A percentile compares a stretch with the other conserved stretches of the same genome.
These are phyloP conservation scores for Champsocephalus esox DNA, from an alignment of 2,797 vertebrate species.

Conservation along the genomic window DNA sequence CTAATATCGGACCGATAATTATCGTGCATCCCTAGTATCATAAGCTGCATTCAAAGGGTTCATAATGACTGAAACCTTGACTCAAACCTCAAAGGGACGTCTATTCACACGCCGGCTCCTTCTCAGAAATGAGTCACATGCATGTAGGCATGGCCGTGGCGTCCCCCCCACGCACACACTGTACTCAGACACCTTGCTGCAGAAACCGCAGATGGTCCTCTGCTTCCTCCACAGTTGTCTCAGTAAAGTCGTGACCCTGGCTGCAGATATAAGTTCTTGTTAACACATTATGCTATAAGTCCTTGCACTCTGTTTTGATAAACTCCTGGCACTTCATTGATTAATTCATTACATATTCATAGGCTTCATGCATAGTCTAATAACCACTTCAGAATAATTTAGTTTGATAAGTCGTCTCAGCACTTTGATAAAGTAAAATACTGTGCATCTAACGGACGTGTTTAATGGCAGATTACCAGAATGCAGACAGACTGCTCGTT, in stretches of 20 bases:
- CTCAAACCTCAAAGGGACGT: conserved; percentile 11
- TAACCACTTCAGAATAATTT: conserved; percentile 16
- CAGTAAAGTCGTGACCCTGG: conserved; percentile 62
- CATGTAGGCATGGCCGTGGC: conserved; percentile 57
- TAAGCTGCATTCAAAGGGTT: conserved; percentile 11
- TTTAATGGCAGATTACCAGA: conserved; percentile 22
- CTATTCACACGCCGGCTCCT: conserved; percentile 15
- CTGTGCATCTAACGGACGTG: conserved; percentile 7
- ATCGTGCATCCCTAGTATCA: background rate
- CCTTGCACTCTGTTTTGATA: conserved; percentile 31
- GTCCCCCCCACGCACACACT: conserved; percentile 53
- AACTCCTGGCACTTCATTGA: conserved; percentile 46
- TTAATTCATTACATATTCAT: conserved; percentile 37
- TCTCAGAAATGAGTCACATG: conserved; percentile 60
- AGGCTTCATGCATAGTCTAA: conserved; percentile 7
- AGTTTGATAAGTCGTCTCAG: conserved; percentile 12
- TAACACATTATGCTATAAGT: conserved; percentile 51
- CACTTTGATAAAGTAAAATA: background rate
- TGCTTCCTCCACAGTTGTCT: conserved; percentile 69
- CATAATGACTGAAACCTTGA: background rate
- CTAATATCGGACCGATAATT: too few species aligned
- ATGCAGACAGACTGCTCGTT: conserved; percentile 17
- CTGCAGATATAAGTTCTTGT: conserved; percentile 52
- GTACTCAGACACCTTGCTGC: conserved; percentile 52
- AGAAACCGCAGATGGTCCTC: conserved; percentile 76